Conservation (phyloP, 2,888 invertebrate species). For the Microdon myrmicae region DNA sequence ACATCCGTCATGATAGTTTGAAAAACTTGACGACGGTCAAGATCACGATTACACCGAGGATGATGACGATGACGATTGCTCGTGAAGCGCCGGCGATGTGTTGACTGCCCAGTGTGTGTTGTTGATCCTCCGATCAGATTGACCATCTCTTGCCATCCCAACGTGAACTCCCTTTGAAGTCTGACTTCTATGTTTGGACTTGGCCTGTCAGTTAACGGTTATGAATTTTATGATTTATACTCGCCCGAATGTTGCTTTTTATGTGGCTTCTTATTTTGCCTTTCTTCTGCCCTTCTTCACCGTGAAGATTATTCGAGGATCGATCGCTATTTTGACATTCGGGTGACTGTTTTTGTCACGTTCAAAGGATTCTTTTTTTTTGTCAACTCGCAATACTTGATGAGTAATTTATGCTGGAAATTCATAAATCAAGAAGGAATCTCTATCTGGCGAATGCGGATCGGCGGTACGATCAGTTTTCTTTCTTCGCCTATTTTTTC, state of each 20-base stretch:
- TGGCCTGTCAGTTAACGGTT: slow-evolving; percentile 49
- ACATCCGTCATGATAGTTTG: slow-evolving; percentile 26
- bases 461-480: slow-evolving; percentile 38
- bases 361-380: slow-evolving; percentile 28
- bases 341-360: slow-evolving; percentile 50
- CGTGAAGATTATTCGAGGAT: slow-evolving; percentile 18
- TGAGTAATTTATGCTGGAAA: slow-evolving; percentile 41
- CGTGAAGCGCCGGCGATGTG: slow-evolving; percentile 33
- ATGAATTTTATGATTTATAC: slow-evolving; percentile 66
- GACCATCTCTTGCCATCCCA: slow-evolving; percentile 23
- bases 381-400: slow-evolving; percentile 13
- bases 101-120: slow-evolving; percentile 13
- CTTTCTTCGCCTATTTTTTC: no score
- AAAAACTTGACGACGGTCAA: slow-evolving; percentile 6
- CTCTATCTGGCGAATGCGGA: slow-evolving; percentile 18
- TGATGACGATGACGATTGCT: slow-evolving; percentile 42
- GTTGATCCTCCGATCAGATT: slow-evolving; percentile 39
- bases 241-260: slow-evolving; percentile 59
- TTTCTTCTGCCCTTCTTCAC: slow-evolving; percentile 20
- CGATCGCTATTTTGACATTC: slow-evolving; percentile 36
- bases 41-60: slow-evolving; percentile 25
- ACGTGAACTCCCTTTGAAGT: slow-evolving; percentile 4
- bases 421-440: slow-evolving; percentile 49
- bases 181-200: slow-evolving; percentile 40
- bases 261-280: slow-evolving; percentile 32